phyloP scores from a whole-genome alignment of 2,888 invertebrate genomes.

The Emmelina monodactyla region DNA sequence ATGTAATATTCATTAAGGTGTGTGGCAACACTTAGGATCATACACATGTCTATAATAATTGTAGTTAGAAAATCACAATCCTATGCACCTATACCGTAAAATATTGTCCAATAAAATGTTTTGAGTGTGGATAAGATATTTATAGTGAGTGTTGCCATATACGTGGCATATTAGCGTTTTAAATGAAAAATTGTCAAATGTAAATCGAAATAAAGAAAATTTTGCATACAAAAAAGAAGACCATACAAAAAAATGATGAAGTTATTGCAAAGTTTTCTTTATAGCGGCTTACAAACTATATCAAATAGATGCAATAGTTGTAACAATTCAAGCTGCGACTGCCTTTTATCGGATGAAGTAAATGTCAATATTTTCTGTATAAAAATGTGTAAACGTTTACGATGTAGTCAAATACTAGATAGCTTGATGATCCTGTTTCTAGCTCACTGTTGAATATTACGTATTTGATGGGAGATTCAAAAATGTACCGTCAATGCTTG shows the following conservation, averaged over 20 bases:
- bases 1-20: conserved; percentile 23
- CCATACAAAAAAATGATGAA: background rate
- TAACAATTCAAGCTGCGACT: conserved; percentile 44
- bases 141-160: no score
- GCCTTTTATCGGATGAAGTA: conserved; percentile 45
- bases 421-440: conserved; percentile 52
- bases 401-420: conserved; percentile 43
- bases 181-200: no score
- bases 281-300: background rate
- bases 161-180: no score
- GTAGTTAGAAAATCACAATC: no score
- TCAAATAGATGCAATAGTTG: conserved; percentile 39
- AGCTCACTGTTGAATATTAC: conserved; percentile 40
- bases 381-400: conserved; percentile 40
- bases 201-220: no score
- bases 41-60: no score
- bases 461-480: conserved; percentile 24
- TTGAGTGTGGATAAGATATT: no score
- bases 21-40: no score
- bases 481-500: conserved; percentile 46
- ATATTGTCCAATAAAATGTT: no score
- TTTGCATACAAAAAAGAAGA: no score
- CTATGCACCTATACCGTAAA: no score
- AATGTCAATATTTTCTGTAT: conserved; percentile 59
- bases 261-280: background rate